Base-by-base conservation (phyloP, 1,140 invertebrate species). In the Nephila pilipes region DNA sequence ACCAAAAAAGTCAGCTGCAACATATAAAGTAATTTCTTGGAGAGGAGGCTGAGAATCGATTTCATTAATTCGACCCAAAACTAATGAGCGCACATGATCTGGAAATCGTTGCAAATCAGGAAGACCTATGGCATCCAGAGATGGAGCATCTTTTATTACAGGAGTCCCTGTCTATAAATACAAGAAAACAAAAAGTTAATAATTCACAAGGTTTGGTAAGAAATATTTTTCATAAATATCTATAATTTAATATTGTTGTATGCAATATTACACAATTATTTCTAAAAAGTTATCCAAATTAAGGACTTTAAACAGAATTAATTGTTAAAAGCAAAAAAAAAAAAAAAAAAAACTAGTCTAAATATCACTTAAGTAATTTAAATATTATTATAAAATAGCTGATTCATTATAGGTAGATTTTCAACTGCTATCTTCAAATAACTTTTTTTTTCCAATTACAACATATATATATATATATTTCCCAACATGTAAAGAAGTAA, bases 1-100 rank as follows among this genome's bases (percentile, higher is more conserved):
- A 93, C 93, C 93, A 90, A 87, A 93, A 93, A 89, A 93, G 46
- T 90, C 93, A 60, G 93, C 93, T 25, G 87, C 87, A 75, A 93
- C 25, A 36, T 90, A 93, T 10, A 93, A 18, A 20, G 88, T 90
- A 36, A 93, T 93, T 79, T 93, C 93, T 75, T 93, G 87, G 18
- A 90, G 88, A 29, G 87, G 93, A 57, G 83, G 20, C 20, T 83
- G 29, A 32, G 65, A 36, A 63, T 93, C 88, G 54, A 93, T 79
- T 46, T 93, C 85, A 22, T 54, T 55, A 12, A 89, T 20, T 54
- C 88, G 25, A 20, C 93, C 93, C 65, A 93, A 54, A 22, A 93
- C 32, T n/a, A 93, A 29, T 20, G 85, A 58, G 18, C 88, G 79
- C 29, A 91, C 75, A 54, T 90, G 65, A 54, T 93, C 93, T 32